Conservation (phyloP, 2,797 vertebrate genomes). For the Helicolenus hilgendorfi region DNA sequence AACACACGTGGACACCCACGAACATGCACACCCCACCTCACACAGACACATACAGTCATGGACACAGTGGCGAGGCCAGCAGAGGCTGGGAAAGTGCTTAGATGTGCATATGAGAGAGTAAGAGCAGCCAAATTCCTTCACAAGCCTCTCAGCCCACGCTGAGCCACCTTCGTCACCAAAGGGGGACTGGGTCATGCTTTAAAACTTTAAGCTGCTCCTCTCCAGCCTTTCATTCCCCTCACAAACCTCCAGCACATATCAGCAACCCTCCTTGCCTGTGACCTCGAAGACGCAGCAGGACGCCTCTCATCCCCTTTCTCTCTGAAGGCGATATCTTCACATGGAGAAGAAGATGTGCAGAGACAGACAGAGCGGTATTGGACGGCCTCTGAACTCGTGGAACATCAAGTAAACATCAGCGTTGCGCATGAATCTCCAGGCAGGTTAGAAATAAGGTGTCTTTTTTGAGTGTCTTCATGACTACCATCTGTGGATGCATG, state of each 20-base stretch:
- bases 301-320: constrained; percentile 57
- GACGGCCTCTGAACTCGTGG: constrained; percentile 30
- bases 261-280: constrained; percentile 55
- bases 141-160: constrained; percentile 62
- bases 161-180: constrained; percentile 71
- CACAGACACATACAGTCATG: constrained; percentile 33
- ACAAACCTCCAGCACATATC: constrained; percentile 57
- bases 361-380: constrained; percentile 23
- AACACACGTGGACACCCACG: constrained; percentile 1
- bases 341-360: constrained; percentile 41
- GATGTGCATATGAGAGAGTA: constrained; percentile 83
- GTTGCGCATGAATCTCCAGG: constrained; percentile 44
- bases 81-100: constrained; percentile 70
- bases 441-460: constrained; percentile 18
- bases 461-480: constrained; percentile 26
- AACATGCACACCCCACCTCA: not conserved
- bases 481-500: constrained; percentile 29
- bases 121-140: constrained; percentile 72
- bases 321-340: constrained; percentile 57
- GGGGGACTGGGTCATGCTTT: constrained; percentile 70
- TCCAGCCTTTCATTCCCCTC: constrained; percentile 55
- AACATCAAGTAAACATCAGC: constrained; percentile 56
- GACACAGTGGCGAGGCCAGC: constrained; percentile 29
- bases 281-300: constrained; percentile 71
- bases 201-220: constrained; percentile 70